These are phyloP conservation scores for Xylota segnis DNA, from an alignment of 2,888 invertebrate species.

Conservation along the genomic window DNA sequence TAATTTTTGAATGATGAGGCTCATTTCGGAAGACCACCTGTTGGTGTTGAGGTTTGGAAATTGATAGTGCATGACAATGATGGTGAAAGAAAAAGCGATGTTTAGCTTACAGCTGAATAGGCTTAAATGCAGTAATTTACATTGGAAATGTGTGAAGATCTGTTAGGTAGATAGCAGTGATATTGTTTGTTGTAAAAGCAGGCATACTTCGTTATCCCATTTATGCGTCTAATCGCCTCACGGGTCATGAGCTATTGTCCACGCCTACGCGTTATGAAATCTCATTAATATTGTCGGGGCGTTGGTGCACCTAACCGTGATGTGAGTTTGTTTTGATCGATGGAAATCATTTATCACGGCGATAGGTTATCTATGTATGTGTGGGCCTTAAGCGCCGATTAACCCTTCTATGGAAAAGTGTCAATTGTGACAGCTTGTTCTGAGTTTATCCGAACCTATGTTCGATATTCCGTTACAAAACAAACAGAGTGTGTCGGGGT, in stretches of 20 bases:
- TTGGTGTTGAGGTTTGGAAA: slow-evolving; percentile 9
- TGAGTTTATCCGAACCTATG: too few relatives aligned
- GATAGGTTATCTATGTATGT: neutral
- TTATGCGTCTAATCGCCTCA: neutral
- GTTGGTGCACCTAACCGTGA: neutral
- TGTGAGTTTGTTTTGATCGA: neutral
- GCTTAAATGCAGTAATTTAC: slow-evolving; percentile 34
- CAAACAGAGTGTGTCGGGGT: too few relatives aligned
- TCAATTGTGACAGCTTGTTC: too few relatives aligned
- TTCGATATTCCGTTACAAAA: too few relatives aligned
- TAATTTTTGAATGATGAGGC: slow-evolving; percentile 43
- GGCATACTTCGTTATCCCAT: neutral
- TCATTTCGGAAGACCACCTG: slow-evolving; percentile 48
- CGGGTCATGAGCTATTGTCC: neutral
- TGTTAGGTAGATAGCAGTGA: slow-evolving; percentile 5
- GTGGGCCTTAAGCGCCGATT: too few relatives aligned
- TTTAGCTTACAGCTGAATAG: slow-evolving; percentile 22
- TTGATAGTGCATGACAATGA: slow-evolving; percentile 19
- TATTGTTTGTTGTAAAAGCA: neutral
- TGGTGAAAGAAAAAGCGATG: slow-evolving; percentile 2
- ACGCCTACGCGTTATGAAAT: neutral
- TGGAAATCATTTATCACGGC: neutral
- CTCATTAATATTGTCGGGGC: neutral
- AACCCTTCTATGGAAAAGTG: too few relatives aligned
- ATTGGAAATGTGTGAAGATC: slow-evolving; percentile 42